These are phyloP conservation scores for Paraescarpia echinospica DNA, from an alignment of 1,140 invertebrate genomes.

Conservation along the genomic window DNA sequence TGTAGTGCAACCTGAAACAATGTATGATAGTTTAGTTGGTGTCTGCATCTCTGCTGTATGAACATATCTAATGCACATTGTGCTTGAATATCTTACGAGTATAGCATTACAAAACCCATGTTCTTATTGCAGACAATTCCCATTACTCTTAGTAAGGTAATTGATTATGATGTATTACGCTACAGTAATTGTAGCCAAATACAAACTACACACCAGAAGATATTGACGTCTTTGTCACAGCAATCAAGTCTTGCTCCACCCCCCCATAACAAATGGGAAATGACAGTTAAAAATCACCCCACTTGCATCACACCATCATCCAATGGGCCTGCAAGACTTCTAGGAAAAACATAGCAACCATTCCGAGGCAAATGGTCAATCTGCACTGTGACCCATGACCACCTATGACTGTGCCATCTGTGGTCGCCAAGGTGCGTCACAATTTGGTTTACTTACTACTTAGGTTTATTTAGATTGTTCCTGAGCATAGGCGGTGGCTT, in stretches of 20 bases:
- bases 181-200: not conserved
- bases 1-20: conserved; percentile 14
- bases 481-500: too few species aligned
- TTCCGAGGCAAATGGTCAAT: too few species aligned
- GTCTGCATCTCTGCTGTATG: not conserved
- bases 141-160: not conserved
- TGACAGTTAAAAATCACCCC: too few species aligned
- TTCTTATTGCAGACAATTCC: not conserved
- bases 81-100: not conserved
- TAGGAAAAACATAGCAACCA: too few species aligned
- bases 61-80: not conserved
- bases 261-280: too few species aligned
- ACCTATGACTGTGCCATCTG: too few species aligned
- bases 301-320: too few species aligned
- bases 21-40: not conserved
- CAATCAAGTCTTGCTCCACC: not conserved
- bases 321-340: too few species aligned
- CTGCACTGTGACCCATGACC: too few species aligned
- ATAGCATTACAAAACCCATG: not conserved
- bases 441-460: too few species aligned
- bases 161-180: not conserved
- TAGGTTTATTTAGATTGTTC: too few species aligned
- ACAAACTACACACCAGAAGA: not conserved
- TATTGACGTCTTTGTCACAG: not conserved
- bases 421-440: too few species aligned